These are phyloP conservation scores for Laupala kohalensis DNA, from an alignment of 1,140 invertebrate species.

Conservation along the genomic window DNA sequence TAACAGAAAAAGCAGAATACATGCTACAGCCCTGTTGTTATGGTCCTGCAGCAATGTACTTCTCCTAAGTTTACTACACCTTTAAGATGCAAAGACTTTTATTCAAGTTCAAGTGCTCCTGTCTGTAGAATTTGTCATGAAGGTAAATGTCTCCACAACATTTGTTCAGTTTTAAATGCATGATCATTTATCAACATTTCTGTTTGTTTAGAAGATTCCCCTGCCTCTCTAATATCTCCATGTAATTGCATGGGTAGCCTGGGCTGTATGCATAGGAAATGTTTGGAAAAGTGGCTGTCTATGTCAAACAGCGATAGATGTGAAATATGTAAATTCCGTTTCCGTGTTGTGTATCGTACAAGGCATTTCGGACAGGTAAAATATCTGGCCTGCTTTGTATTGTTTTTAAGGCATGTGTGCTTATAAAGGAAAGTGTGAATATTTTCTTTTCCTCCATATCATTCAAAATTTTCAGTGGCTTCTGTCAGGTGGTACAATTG, in stretches of 20 bases:
- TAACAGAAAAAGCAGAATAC: not conserved
- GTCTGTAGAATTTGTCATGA: slow-evolving; percentile 14
- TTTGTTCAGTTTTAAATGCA: not conserved
- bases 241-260: slow-evolving; percentile 42
- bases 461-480: slow-evolving; percentile 28
- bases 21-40: not conserved
- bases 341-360: slow-evolving; percentile 25
- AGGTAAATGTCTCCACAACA: not conserved
- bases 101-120: not conserved
- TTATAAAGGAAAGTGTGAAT: not conserved
- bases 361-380: slow-evolving; percentile 24
- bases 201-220: slow-evolving; percentile 26
- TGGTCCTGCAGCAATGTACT: not conserved
- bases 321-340: slow-evolving; percentile 42
- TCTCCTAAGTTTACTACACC: not conserved
- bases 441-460: not conserved
- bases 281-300: slow-evolving; percentile 45
- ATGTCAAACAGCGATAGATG: slow-evolving; percentile 37
- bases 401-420: not conserved
- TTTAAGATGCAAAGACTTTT: not conserved
- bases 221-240: slow-evolving; percentile 38
- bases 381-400: too few relatives aligned
- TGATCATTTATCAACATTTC: not conserved
- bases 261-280: slow-evolving; percentile 36
- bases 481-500: slow-evolving; percentile 12